These are phyloP conservation scores for Nemoura dubitans DNA, from an alignment of 2,888 invertebrate genomes.

Conservation along the genomic window DNA sequence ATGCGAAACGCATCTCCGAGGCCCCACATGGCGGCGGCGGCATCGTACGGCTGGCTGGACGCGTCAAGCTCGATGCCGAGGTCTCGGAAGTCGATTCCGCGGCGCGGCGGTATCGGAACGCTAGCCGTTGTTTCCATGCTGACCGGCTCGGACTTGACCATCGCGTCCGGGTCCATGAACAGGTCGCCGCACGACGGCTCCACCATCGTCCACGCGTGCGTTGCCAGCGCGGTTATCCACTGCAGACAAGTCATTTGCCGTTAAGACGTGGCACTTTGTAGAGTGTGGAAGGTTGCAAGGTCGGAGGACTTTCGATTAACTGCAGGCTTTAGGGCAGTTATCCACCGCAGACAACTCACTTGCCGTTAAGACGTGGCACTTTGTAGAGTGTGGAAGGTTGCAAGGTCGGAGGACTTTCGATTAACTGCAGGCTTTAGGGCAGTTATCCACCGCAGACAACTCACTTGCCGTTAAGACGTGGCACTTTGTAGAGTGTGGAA, in stretches of 20 bases:
- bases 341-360: too few species aligned
- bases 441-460: too few species aligned
- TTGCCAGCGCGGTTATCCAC: neutral
- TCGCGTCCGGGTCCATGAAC: constrained; percentile 69
- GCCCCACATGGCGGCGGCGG: constrained; percentile 61
- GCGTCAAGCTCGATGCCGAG: constrained; percentile 64
- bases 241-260: neutral
- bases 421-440: too few species aligned
- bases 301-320: too few species aligned
- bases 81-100: constrained; percentile 62
- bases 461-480: too few species aligned
- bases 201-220: constrained; percentile 62
- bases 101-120: constrained; percentile 71
- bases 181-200: constrained; percentile 68
- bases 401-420: too few species aligned
- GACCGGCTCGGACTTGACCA: constrained; percentile 70
- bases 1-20: constrained; percentile 68
- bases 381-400: too few species aligned
- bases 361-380: too few species aligned
- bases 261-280: too few species aligned
- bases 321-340: too few species aligned
- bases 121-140: constrained; percentile 67
- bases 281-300: too few species aligned
- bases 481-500: too few species aligned
- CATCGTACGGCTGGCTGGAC: constrained; percentile 42